Base-by-base conservation (phyloP, 2,797 vertebrate genomes). In the Synanceia verrucosa region DNA sequence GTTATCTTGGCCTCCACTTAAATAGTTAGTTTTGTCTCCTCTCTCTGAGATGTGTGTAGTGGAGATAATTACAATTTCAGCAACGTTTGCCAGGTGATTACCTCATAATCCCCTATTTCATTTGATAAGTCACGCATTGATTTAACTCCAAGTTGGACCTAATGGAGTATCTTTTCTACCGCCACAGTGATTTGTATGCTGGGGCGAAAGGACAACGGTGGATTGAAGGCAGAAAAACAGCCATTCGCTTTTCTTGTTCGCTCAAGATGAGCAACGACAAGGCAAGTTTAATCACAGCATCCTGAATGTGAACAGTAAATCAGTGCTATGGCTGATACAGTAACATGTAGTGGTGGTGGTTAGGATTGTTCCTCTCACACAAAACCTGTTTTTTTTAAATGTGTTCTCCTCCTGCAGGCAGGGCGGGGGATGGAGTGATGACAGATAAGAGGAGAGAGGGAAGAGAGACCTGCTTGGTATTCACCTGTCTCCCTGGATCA, bases 111-210 rank as follows among this genome's bases (percentile, higher is more conserved):
- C 92, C 92, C 92, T 93, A 92, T 93, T 93, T 93, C 92, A 92
- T 93, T 93, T 93, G 92, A 92, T 93, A 92, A 93, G 92, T 93
- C 92, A 93, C 92, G 92, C 92, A 89, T 93, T 91, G 92, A 92
- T 93, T 92, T 91, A 88, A 92, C 89, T 90, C 90, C 37, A 86
- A 90, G 88, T 90, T 88, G 88, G 90, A 93, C 89, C 91, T 93
- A 93, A 93, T 93, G 92, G 92, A 93, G 92, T 93, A 92, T 92
- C 91, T 92, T 87, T 92, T 88, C 83, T 86, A 82, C 84, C 48
- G 81, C 88, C 87, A 81, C 86, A 88, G 85, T 90, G 89, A 92
- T 93, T 92, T 92, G 90, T 92, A 91, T 89, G 87, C 90, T 46
- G 73, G 91, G 90, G 86, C 82, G 86, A 92, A 88, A 91, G 89